Evolutionary conservation across 2,797 vertebrate genomes (phyloP).

Genomic region (Lophotriccus pileatus): DNA sequence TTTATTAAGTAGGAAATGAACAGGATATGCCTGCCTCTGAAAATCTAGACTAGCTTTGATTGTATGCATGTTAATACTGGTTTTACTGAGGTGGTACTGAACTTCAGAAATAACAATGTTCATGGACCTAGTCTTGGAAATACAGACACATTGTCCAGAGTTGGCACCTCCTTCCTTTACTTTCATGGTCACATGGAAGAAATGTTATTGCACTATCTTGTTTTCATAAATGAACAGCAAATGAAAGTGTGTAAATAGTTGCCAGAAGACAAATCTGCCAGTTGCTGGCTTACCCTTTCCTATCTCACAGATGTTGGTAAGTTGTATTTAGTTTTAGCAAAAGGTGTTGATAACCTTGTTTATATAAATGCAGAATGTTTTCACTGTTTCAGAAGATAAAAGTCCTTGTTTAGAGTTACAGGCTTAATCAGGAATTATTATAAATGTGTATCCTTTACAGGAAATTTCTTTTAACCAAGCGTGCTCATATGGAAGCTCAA

Average conservation of each 20-base stretch:
- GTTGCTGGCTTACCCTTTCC: neutral
- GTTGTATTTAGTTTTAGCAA: neutral
- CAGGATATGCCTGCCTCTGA: neutral
- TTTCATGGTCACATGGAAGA: neutral
- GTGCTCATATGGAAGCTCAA: constrained; percentile 81
- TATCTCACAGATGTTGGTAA: neutral
- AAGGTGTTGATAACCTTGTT: constrained; percentile 40
- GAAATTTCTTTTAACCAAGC: constrained; percentile 94
- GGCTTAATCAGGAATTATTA: neutral
- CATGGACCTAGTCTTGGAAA: neutral
- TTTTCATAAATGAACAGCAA: neutral
- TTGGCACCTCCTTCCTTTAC: neutral
- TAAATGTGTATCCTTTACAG: constrained; percentile 68
- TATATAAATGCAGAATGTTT: neutral
- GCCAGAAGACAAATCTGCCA: neutral
- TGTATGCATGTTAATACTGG: neutral
- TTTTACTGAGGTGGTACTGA: neutral
- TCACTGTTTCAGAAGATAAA: neutral
- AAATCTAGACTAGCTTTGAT: neutral
- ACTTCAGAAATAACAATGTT: neutral
- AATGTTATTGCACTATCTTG: neutral
- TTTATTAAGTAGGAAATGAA: neutral
- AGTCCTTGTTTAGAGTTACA: neutral
- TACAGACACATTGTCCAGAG: neutral
- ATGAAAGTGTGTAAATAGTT: neutral